phyloP scores from a whole-genome alignment of 2,113 vertebrate species.

The Erpornis zantholeuca region DNA sequence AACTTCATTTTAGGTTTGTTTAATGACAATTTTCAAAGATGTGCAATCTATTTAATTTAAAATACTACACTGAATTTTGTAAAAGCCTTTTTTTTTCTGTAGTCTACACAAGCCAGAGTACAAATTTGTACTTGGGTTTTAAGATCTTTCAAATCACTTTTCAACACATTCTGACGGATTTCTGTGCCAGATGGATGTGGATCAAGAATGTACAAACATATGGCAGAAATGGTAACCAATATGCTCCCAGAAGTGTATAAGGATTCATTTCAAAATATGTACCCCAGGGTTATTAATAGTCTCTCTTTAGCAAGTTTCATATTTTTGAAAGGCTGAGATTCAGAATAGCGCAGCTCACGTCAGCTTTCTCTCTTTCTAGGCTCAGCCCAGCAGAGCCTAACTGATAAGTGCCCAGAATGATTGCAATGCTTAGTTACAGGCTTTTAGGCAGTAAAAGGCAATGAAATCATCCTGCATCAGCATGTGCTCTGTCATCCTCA shows the following conservation, averaged over 20 bases:
- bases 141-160: not conserved
- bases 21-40: not conserved
- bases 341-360: not conserved
- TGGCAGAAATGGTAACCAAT: not conserved
- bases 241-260: not conserved
- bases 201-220: constrained; percentile 25
- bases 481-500: not conserved
- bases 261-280: not conserved
- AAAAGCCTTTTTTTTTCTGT: not conserved
- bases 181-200: not conserved
- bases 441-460: not conserved
- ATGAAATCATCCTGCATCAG: not conserved
- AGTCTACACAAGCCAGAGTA: not conserved
- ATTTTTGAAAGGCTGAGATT: not conserved
- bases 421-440: not conserved
- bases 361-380: not conserved
- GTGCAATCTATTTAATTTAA: not conserved
- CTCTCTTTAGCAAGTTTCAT: not conserved
- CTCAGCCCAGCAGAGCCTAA: not conserved
- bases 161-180: not conserved
- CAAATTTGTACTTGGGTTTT: not conserved
- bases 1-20: not conserved
- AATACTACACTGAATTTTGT: not conserved
- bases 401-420: not conserved
- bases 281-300: not conserved